Evolutionary conservation across 2,888 invertebrate genomes (phyloP).

Genomic region (Nephrotoma flavescens): DNA sequence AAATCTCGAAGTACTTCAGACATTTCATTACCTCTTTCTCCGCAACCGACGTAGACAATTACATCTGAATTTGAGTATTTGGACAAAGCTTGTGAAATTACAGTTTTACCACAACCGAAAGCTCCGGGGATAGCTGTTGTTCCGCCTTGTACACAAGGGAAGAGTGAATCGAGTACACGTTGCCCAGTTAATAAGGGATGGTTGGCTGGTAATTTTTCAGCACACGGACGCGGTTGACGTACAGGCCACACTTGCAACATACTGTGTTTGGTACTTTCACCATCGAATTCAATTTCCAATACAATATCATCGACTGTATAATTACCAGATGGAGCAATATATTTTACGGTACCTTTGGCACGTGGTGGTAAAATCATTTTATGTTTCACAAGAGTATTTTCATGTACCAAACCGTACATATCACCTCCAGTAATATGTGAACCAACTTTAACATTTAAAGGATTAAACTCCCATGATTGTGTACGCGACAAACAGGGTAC

Average conservation of each 20-base stretch:
- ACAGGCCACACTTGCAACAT: conserved; percentile 99
- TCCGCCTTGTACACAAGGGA: conserved; percentile 98
- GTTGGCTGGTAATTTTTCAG: conserved; percentile 97
- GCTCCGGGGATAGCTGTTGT: conserved; percentile 99
- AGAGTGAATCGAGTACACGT: conserved; percentile 92
- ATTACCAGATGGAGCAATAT: conserved; percentile 83
- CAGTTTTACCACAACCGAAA: conserved; percentile 99
- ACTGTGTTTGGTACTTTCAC: conserved; percentile 75
- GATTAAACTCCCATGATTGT: conserved; percentile 83
- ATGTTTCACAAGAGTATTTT: conserved; percentile 96
- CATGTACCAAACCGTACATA: conserved; percentile 88
- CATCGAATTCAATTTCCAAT: conserved; percentile 97
- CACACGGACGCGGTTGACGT: conserved; percentile 88
- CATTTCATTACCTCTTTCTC: conserved; percentile 99
- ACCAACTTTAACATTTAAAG: conserved; percentile 74
- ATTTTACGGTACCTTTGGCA: conserved; percentile 92
- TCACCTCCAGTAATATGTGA: conserved; percentile 98
- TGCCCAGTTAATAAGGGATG: conserved; percentile 97
- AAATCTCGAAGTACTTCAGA: conserved; percentile 98
- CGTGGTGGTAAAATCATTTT: conserved; percentile 89
- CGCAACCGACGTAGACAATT: conserved; percentile 98
- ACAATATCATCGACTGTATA: conserved; percentile 92
- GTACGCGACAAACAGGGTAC: conserved; percentile 77
- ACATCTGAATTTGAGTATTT: conserved; percentile 99
- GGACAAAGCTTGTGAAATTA: conserved; percentile 97